A percentile compares a stretch with the other conserved stretches of the same genome.
Conservation (phyloP, 2,888 invertebrate genomes). For the Acleris sparsana region DNA sequence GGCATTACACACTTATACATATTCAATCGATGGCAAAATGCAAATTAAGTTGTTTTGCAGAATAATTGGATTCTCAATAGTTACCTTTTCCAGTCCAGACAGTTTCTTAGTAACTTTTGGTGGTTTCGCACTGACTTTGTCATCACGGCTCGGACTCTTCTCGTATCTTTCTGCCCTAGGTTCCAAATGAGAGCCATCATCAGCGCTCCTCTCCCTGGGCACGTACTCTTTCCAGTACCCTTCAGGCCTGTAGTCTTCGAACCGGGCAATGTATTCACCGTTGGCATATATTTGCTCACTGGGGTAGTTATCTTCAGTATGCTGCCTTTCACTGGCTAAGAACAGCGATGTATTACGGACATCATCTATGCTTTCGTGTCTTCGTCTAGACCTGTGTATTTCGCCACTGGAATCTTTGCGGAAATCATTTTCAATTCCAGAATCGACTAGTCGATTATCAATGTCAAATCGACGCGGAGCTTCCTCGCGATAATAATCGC, state of each 20-base stretch:
- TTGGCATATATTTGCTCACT: slow-evolving; percentile 77
- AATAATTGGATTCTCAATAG: slow-evolving; percentile 18
- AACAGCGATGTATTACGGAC: slow-evolving; percentile 86
- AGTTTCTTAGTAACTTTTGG: slow-evolving; percentile 86
- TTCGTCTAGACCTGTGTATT: slow-evolving; percentile 63
- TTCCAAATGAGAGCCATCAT: slow-evolving; percentile 87
- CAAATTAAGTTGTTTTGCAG: too few relatives aligned
- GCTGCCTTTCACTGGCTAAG: slow-evolving; percentile 88
- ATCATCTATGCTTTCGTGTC: slow-evolving; percentile 87
- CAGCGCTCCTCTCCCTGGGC: slow-evolving; percentile 82
- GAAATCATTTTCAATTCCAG: slow-evolving; percentile 92
- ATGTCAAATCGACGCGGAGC: slow-evolving; percentile 76
- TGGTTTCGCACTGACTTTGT: slow-evolving; percentile 81
- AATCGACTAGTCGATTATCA: slow-evolving; percentile 88
- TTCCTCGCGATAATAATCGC: slow-evolving; percentile 73
- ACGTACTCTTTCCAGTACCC: slow-evolving; percentile 67
- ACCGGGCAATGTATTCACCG: slow-evolving; percentile 69
- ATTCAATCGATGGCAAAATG: too few relatives aligned
- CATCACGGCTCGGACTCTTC: slow-evolving; percentile 77
- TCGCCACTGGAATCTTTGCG: slow-evolving; percentile 87
- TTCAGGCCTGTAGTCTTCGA: slow-evolving; percentile 65
- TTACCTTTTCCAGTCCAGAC: slow-evolving; percentile 89
- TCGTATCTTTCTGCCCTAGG: slow-evolving; percentile 85
- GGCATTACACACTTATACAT: too few relatives aligned
- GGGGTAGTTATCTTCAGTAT: slow-evolving; percentile 86